phyloP scores from a whole-genome alignment of 2,797 vertebrate genomes.

The Enteromius viviparus region DNA sequence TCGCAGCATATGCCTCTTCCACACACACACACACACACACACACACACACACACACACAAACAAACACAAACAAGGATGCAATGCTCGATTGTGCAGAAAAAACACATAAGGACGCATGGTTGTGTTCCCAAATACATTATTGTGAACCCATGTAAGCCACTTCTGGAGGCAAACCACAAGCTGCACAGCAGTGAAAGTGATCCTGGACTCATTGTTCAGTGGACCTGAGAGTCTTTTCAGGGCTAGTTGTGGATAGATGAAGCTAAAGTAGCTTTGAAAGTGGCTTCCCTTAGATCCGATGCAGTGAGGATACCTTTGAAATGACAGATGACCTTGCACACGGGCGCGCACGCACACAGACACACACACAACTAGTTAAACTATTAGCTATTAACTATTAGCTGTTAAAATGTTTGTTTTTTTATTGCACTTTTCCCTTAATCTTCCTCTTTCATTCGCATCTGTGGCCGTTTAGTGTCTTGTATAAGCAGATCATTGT shows the following conservation, averaged over 20 bases:
- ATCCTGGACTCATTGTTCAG: conserved; percentile 77
- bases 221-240: conserved; percentile 72
- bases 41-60: not conserved
- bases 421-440: not conserved
- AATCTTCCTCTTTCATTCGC: not conserved
- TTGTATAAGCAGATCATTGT: not conserved
- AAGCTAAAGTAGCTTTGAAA: conserved; percentile 80
- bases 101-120: not conserved
- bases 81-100: not conserved
- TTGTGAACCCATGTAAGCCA: conserved; percentile 5
- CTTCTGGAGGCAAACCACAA: conserved; percentile 1
- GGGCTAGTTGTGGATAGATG: conserved; percentile 75
- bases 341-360: not conserved
- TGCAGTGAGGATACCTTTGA: conserved; percentile 42
- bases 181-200: conserved; percentile 76
- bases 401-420: not conserved
- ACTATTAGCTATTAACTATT: conserved; percentile 39
- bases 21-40: not conserved
- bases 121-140: not conserved
- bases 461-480: not conserved
- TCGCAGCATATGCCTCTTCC: not conserved
- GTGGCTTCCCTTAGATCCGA: conserved; percentile 65
- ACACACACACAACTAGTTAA: conserved; percentile 18
- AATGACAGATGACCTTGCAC: conserved; percentile 65
- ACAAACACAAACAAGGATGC: no score